Conservation (phyloP, 2,888 invertebrate genomes). For the Drosophila kuntzei region DNA sequence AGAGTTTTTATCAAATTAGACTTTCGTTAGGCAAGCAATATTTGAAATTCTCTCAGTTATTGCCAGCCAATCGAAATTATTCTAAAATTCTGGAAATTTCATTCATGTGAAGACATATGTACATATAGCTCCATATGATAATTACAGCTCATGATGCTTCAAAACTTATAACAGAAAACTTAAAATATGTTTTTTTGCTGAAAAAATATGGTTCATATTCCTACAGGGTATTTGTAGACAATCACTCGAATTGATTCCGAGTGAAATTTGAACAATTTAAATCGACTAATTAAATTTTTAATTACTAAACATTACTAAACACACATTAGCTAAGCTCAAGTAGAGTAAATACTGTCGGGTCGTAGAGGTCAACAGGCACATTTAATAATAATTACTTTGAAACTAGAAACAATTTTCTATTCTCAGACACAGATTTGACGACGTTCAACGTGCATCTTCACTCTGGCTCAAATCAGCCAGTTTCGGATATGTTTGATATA, state of each 20-base stretch:
- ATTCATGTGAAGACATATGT: too few species aligned
- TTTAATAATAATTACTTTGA: conserved; percentile 12
- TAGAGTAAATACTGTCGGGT: background rate
- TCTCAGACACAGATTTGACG: conserved; percentile 6
- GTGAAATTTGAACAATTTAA: background rate
- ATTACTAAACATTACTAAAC: background rate
- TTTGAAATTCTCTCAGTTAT: too few species aligned
- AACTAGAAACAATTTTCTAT: background rate
- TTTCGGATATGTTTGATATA: conserved; percentile 18
- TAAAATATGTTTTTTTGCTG: too few species aligned
- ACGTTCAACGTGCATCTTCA: background rate
- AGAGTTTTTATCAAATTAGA: too few species aligned
- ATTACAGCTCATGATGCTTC: too few species aligned
- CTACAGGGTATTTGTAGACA: background rate
- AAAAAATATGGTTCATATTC: too few species aligned
- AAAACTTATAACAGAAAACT: too few species aligned
- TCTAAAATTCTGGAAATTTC: too few species aligned
- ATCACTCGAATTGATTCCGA: background rate
- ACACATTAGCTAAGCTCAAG: background rate
- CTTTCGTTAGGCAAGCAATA: too few species aligned
- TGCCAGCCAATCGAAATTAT: too few species aligned
- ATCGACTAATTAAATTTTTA: background rate
- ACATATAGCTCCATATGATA: too few species aligned
- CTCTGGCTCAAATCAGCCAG: background rate
- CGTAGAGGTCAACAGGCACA: background rate